Evolutionary conservation across 2,113 vertebrate species (phyloP).

Genomic region (Hucho hucho): DNA sequence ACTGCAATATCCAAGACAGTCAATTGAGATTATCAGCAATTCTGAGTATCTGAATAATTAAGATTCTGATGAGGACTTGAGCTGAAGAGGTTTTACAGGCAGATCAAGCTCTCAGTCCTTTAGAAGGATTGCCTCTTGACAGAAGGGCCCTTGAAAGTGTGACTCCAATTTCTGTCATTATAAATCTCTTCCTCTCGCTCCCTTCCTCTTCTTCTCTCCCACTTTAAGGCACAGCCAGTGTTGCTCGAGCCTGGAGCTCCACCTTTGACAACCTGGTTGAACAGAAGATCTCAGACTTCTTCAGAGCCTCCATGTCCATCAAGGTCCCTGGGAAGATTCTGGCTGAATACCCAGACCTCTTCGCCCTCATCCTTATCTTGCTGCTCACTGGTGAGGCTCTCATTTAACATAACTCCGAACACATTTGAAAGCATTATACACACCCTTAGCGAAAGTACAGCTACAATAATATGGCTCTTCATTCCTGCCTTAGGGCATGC

Average conservation of each 20-base stretch:
- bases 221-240: constrained; percentile 85
- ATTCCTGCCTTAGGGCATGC: neutral
- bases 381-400: constrained; percentile 84
- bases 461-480: neutral
- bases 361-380: constrained; percentile 84
- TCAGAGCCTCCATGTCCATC: constrained; percentile 74
- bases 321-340: constrained; percentile 76
- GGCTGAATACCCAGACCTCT: constrained; percentile 87
- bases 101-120: neutral
- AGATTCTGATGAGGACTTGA: neutral
- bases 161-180: neutral
- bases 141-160: neutral
- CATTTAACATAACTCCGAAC: too few species aligned
- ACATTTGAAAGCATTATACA: neutral
- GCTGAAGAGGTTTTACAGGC: neutral
- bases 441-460: neutral
- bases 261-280: constrained; percentile 91
- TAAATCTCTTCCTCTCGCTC: too few species aligned
- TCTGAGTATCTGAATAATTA: neutral
- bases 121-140: neutral
- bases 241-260: constrained; percentile 92
- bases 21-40: neutral
- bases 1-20: neutral
- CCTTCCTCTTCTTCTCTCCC: neutral
- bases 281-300: constrained; percentile 86